These are phyloP conservation scores for Amphiduros pacificus DNA, from an alignment of 2,888 invertebrate species.

Conservation along the genomic window DNA sequence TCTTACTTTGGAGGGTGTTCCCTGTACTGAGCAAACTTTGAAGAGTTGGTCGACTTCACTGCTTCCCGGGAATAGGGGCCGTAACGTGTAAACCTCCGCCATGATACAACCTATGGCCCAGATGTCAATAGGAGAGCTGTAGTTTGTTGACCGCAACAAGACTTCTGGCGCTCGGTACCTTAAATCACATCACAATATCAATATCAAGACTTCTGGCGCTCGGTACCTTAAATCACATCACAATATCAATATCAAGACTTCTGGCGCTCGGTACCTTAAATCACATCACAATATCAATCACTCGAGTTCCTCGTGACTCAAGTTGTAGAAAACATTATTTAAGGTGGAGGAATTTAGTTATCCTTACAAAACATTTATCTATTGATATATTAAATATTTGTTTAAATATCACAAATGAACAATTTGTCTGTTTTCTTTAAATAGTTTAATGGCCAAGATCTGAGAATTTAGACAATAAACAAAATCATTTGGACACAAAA, in stretches of 20 bases:
- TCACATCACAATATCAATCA: too few species aligned
- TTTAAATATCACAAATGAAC: too few species aligned
- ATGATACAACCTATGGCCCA: slow-evolving; percentile 99
- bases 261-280: slow-evolving; percentile 84
- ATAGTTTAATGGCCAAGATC: too few species aligned
- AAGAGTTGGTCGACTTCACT: slow-evolving; percentile 96
- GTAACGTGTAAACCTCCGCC: slow-evolving; percentile 92
- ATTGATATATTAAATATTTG: too few species aligned
- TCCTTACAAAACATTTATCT: too few species aligned
- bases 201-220: slow-evolving; percentile 91
- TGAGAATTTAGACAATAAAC: too few species aligned
- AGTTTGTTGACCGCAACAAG: slow-evolving; percentile 88
- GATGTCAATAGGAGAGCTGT: slow-evolving; percentile 95
- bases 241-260: too few species aligned
- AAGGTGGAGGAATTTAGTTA: too few species aligned
- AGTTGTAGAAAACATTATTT: too few species aligned
- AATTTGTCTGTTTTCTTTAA: too few species aligned
- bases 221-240: slow-evolving; percentile 70
- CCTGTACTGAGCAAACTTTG: slow-evolving; percentile 88
- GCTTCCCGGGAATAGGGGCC: slow-evolving; percentile 93
- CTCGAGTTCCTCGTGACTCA: too few species aligned
- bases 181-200: not conserved
- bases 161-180: slow-evolving; percentile 95
- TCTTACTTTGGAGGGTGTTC: slow-evolving; percentile 83
- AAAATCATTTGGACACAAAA: too few species aligned